Percentiles rank a stretch among this genome's conserved stretches.
Conservation (phyloP, 2,888 invertebrate genomes). For the Pristionchus fissidentatus region DNA sequence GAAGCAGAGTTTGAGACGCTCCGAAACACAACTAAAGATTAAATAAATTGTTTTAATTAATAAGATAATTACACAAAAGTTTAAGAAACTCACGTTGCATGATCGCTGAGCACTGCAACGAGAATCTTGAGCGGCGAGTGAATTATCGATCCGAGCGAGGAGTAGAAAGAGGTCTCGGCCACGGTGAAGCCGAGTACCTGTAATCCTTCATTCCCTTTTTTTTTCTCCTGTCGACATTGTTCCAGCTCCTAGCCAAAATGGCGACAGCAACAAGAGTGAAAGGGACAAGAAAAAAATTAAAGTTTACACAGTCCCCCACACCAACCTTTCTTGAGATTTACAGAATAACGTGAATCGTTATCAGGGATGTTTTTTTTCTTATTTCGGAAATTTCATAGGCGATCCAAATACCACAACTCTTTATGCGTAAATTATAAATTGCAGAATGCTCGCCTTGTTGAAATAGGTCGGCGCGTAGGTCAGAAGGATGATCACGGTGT, state of each 20-base stretch:
- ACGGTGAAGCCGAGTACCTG: conserved; percentile 44
- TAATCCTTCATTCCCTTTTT: background rate
- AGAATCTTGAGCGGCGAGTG: conserved; percentile 67
- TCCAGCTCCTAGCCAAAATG: background rate
- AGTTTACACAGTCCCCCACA: too few species aligned
- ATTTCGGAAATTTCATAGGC: too few species aligned
- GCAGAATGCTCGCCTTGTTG: conserved; percentile 63
- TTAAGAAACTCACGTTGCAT: background rate
- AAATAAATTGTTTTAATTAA: background rate
- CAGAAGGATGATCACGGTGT: conserved; percentile 67
- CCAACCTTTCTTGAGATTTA: too few species aligned
- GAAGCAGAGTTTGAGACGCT: conserved; percentile 19
- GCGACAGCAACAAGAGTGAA: too few species aligned
- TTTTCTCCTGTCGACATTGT: background rate
- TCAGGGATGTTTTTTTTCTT: too few species aligned
- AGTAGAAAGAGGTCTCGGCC: conserved; percentile 40
- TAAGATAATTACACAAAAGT: background rate
- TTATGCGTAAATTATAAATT: background rate
- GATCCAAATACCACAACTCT: too few species aligned
- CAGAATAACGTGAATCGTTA: too few species aligned
- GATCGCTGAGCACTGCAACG: conserved; percentile 66
- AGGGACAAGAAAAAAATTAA: too few species aligned
- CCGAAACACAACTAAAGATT: conserved; percentile 21
- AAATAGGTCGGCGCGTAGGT: conserved; percentile 71
- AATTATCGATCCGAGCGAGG: conserved; percentile 50